Percentiles rank a stretch among this genome's conserved stretches.
Conservation (phyloP, 2,888 invertebrate species). For the Heliconius cydno region DNA sequence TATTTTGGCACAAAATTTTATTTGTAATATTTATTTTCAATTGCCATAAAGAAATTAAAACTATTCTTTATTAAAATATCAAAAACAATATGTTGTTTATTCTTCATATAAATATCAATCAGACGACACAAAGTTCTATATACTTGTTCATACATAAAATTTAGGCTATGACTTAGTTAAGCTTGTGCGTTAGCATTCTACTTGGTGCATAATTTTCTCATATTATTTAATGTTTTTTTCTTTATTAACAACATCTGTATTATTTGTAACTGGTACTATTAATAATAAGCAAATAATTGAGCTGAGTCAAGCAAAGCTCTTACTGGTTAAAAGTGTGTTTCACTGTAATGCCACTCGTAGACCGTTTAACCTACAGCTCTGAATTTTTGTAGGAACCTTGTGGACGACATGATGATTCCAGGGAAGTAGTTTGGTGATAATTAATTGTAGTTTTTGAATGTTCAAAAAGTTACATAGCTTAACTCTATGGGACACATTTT, state of each 20-base stretch:
- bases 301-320: too few species aligned
- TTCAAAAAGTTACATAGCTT: too few species aligned
- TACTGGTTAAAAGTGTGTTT: too few species aligned
- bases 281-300: background rate
- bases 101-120: conserved; percentile 7
- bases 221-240: conserved; percentile 43
- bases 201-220: conserved; percentile 71
- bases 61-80: too few species aligned
- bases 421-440: too few species aligned
- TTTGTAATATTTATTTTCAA: conserved; percentile 15
- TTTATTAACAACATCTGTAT: conserved; percentile 33
- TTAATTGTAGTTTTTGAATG: too few species aligned
- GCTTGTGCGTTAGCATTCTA: conserved; percentile 47
- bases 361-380: too few species aligned
- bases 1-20: conserved; percentile 3
- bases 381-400: too few species aligned
- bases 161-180: conserved; percentile 72
- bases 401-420: too few species aligned
- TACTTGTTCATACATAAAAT: conserved; percentile 54
- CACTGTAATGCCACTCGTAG: too few species aligned
- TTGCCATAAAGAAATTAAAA: background rate
- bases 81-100: background rate
- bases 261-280: conserved; percentile 12
- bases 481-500: too few species aligned
- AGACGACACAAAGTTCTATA: background rate